Percentiles rank a stretch among this genome's conserved stretches.
phyloP scores from a whole-genome alignment of 1,140 invertebrate species.

The Brachionus asplanchnoidis region DNA sequence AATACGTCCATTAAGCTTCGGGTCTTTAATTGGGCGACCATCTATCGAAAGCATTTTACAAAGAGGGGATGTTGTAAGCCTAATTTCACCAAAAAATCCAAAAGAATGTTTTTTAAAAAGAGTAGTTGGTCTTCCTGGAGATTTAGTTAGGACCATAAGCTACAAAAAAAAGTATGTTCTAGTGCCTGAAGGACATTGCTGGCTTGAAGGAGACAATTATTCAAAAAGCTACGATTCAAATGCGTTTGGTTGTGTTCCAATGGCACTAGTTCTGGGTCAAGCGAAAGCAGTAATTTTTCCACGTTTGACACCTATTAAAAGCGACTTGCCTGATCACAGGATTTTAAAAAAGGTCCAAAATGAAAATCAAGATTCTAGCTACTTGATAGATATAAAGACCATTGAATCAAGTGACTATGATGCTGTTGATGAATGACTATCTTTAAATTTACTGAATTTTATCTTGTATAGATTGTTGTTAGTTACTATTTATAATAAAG shows the following conservation, averaged over 20 bases:
- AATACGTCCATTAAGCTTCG: neutral
- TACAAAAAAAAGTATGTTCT: slow-evolving; percentile 37
- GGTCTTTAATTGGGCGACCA: neutral
- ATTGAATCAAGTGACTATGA: neutral
- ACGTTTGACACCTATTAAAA: neutral
- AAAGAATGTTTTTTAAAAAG: slow-evolving; percentile 40
- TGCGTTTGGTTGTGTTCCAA: slow-evolving; percentile 1
- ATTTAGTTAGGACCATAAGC: slow-evolving; percentile 38
- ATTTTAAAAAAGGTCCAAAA: neutral
- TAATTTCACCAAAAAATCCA: slow-evolving; percentile 39
- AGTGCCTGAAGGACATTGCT: slow-evolving; percentile 40
- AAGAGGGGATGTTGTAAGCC: slow-evolving; percentile 33
- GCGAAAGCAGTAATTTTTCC: slow-evolving; percentile 28
- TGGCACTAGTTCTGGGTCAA: slow-evolving; percentile 14
- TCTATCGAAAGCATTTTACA: neutral
- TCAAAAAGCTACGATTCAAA: slow-evolving; percentile 24
- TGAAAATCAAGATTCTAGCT: neutral
- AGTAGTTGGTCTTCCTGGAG: slow-evolving; percentile 19
- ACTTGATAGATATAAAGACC: neutral
- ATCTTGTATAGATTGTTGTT: neutral
- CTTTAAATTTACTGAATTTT: neutral
- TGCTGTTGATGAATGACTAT: neutral
- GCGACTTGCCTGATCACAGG: neutral
- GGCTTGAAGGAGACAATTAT: slow-evolving; percentile 40
- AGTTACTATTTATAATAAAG: neutral